Evolutionary conservation across 2,797 vertebrate species (phyloP), one percentile per base, ranked within the genome.

Genomic region (Trachurus trachurus): DNA sequence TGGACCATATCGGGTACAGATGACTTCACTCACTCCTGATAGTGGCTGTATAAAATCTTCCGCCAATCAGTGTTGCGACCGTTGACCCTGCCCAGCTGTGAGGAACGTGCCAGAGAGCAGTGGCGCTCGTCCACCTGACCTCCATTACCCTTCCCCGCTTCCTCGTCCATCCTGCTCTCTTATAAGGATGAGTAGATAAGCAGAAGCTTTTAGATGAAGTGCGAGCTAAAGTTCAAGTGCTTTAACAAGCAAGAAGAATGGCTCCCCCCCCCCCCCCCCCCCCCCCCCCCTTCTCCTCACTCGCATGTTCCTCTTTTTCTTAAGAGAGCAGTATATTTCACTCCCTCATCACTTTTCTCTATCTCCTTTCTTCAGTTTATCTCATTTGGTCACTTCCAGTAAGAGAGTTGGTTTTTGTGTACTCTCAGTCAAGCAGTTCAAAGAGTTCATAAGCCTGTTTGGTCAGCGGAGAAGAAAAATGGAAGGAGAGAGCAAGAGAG

Each of bases 51-150:
- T 91, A 76, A 91, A n/a, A 92, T 92, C 85, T 85, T 74, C 50
- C 19, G 74, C 66, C 84, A 81, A 85, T 93, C 84, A 56, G 74
- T 65, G 65, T 58, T 53, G 81, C 21, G 67, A 92, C 84, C 67
- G 58, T 68, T 89, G 85, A 92, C 93, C 90, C 72, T 53, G 68
- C 71, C 88, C 93, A 95, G 92, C 94, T 94, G 94, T 76, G 88
- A 65, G 84, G 80, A 93, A 87, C 45, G 86, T 90, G 91, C 87
- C 71, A 54, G 65, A 15, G 45, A n/a, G 77, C 69, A 59, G 71
- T 74, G 73, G 74, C 61, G 49, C 85, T 85, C 47, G 71, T 91
- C 87, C 83, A 78, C 50, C 53, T n/a, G 56, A 68, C 80, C 76
- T 65, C 53, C 34, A 29, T 71, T 44, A 45, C 62, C 72, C 75